These are phyloP conservation scores for Oligia strigilis DNA, from an alignment of 2,888 invertebrate genomes.

Conservation along the genomic window DNA sequence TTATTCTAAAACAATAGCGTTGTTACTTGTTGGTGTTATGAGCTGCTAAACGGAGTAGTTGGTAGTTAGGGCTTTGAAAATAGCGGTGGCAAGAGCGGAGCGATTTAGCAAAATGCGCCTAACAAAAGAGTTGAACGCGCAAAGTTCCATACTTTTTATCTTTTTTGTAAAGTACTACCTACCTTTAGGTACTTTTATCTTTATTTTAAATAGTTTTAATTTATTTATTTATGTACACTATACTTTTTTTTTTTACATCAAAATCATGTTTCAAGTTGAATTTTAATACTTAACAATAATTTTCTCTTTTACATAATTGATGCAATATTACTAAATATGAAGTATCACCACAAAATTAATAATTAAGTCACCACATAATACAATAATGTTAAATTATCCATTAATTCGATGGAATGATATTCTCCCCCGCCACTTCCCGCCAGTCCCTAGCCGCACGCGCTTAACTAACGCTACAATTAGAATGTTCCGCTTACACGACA, in stretches of 20 bases:
- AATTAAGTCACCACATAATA: background rate
- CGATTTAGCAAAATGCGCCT: background rate
- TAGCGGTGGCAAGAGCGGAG: constrained; percentile 3
- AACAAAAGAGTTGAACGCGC: constrained; percentile 39
- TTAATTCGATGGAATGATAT: background rate
- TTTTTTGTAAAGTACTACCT: too few species aligned
- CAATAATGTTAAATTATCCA: background rate
- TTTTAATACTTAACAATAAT: background rate
- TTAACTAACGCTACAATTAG: constrained; percentile 7
- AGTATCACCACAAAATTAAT: background rate
- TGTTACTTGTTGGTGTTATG: constrained; percentile 19
- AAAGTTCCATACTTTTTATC: too few species aligned
- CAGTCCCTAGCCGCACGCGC: background rate
- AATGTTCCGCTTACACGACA: constrained; percentile 24
- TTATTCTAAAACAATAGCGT: constrained; percentile 39
- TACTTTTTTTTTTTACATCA: too few species aligned
- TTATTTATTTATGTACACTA: background rate
- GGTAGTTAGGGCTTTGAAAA: constrained; percentile 1
- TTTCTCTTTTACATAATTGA: background rate
- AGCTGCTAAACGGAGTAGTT: constrained; percentile 11
- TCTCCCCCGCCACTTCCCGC: too few species aligned
- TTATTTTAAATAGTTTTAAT: background rate
- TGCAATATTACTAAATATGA: background rate
- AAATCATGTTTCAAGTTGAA: background rate
- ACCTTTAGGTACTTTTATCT: background rate